Base-by-base conservation (phyloP, 2,797 vertebrate genomes). In the Bovichtus variegatus region DNA sequence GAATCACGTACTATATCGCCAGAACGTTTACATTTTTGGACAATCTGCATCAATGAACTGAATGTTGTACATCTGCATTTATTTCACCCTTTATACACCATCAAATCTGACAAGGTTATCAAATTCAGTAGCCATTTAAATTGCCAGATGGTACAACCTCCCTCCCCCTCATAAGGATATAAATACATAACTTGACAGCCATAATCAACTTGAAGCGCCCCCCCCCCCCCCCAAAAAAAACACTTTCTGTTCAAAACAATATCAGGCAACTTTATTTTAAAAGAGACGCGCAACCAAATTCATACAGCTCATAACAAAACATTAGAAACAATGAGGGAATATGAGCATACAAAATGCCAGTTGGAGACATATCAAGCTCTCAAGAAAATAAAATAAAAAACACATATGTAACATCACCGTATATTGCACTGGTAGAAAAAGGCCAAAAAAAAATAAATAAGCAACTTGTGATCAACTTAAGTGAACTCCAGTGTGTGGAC, bases 351-450 rank as follows among this genome's bases (percentile, higher is more conserved):
- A 87, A 67, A 77, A 68, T 4, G 19, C 1, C 51, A 78, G 29
- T n/a, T 53, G 36, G 23, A 80, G 40, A 59, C 21, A 18, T 6
- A 67, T 71, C 23, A 21, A 71, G 38, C 10, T 58, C 19, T 34
- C 68, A 41, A 36, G n/a, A n/a, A n/a, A n/a, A n/a, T n/a, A 62
- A 44, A n/a, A 58, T 43, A 55, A 9, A 15, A 1, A 25, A 9
- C 3, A 40, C 13, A 57, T 4, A 40, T 47, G 41, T 57, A 76
- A 87, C 11, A n/a, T n/a, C n/a, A 38, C 27, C 21, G 25, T 21
- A 72, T 81, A 88, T 78, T 89, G 75, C 81, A 89, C 76, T 65
- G 54, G n/a, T 55, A 80, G 40, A 80, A 79, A 86, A 91, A 84
- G 72, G 80, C 71, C 76, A 71, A 76, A 61, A 25, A 23, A 11